phyloP scores from a whole-genome alignment of 2,888 invertebrate genomes.

The Hyppa rectilinea region DNA sequence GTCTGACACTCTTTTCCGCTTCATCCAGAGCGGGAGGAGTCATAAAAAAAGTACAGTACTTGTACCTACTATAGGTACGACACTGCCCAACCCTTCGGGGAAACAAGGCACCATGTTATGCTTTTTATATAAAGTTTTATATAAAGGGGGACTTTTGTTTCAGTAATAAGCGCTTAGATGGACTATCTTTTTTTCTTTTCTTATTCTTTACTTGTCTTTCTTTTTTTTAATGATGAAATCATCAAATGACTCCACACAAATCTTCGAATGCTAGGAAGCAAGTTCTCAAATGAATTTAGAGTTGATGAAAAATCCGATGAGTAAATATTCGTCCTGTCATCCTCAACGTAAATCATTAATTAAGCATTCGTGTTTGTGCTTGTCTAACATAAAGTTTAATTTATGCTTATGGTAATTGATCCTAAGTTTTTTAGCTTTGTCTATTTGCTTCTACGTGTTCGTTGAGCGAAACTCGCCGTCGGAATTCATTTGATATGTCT shows the following conservation, averaged over 20 bases:
- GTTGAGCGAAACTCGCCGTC: no score
- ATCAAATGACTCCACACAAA: no score
- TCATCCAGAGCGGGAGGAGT: no score
- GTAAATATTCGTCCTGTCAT: neutral
- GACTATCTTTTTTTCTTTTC: neutral
- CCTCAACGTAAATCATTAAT: neutral
- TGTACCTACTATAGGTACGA: no score
- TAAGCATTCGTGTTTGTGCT: constrained; percentile 3
- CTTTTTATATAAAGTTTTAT: no score
- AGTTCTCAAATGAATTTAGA: neutral
- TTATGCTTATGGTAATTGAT: constrained; percentile 2
- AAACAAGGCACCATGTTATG: no score
- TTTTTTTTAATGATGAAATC: no score
- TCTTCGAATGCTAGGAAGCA: neutral
- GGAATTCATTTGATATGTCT: neutral
- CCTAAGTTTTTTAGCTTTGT: neutral
- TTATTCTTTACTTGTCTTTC: neutral
- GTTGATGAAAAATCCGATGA: neutral
- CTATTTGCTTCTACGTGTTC: neutral
- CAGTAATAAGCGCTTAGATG: neutral
- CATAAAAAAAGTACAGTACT: no score
- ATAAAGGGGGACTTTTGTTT: neutral
- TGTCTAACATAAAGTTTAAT: neutral
- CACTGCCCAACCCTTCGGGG: no score
- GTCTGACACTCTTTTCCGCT: no score